A percentile compares a stretch with the other conserved stretches of the same genome.
These are phyloP conservation scores for Ceryle rudis DNA, from an alignment of 2,797 vertebrate species.

Conservation along the genomic window DNA sequence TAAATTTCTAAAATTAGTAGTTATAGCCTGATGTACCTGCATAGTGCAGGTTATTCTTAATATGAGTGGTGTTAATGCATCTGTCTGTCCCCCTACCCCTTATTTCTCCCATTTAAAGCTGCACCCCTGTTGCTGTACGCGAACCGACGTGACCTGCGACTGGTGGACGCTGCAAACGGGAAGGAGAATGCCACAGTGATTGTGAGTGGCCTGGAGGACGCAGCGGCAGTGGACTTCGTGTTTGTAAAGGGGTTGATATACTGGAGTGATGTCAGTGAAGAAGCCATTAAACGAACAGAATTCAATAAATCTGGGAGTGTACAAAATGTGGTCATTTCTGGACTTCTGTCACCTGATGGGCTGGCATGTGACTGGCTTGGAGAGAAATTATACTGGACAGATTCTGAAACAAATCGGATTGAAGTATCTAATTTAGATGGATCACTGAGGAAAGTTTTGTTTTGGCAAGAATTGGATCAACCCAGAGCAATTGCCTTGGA, in stretches of 20 bases:
- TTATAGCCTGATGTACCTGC: not conserved
- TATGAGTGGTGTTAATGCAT: not conserved
- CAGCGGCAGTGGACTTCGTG: slow-evolving; percentile 95
- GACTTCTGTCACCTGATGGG: slow-evolving; percentile 93
- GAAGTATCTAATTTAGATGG: slow-evolving; percentile 96
- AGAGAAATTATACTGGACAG: slow-evolving; percentile 96
- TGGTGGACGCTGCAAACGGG: slow-evolving; percentile 89
- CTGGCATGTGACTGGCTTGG: slow-evolving; percentile 97
- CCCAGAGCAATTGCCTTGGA: slow-evolving; percentile 96
- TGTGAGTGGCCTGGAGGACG: slow-evolving; percentile 94
- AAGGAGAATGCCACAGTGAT: slow-evolving; percentile 91
- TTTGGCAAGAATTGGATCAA: slow-evolving; percentile 98
- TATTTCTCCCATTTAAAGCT: slow-evolving; percentile 67
- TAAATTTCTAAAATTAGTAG: not conserved
- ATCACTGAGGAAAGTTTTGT: slow-evolving; percentile 91
- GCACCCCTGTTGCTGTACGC: slow-evolving; percentile 94
- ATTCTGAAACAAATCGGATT: slow-evolving; percentile 96
- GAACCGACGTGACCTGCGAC: slow-evolving; percentile 92
- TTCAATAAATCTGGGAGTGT: slow-evolving; percentile 86
- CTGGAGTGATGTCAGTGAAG: slow-evolving; percentile 98
- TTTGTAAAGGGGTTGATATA: slow-evolving; percentile 90
- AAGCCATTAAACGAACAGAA: slow-evolving; percentile 92
- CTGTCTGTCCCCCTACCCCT: not conserved
- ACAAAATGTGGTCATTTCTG: slow-evolving; percentile 89
- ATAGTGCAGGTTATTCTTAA: rapidly evolving